Conservation (phyloP, 1,140 invertebrate species). For the Drosophila ercepeae region DNA sequence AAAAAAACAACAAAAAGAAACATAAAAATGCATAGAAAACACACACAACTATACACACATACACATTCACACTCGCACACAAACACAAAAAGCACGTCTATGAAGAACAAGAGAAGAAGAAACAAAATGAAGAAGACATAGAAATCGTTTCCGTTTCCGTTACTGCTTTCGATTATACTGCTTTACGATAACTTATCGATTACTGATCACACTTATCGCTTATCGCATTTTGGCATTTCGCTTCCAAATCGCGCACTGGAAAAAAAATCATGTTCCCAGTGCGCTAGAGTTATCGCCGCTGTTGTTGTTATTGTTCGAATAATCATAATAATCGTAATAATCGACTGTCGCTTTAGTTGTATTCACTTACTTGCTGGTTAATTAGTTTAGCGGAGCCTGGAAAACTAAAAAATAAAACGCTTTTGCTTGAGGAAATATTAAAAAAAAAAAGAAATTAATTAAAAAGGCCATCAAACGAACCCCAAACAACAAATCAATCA, state of each 20-base stretch:
- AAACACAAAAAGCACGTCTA: conserved; percentile 29
- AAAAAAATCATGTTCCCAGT: neutral
- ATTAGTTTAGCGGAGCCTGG: conserved; percentile 8
- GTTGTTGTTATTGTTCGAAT: conserved; percentile 38
- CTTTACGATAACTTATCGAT: conserved; percentile 17
- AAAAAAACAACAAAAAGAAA: neutral
- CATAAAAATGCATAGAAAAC: conserved; percentile 25
- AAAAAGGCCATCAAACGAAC: conserved; percentile 1
- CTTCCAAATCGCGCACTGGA: neutral
- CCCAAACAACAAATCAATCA: neutral
- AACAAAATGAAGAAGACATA: conserved; percentile 4
- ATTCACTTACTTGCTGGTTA: conserved; percentile 21
- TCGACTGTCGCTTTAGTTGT: conserved; percentile 27
- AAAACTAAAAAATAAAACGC: neutral
- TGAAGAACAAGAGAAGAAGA: conserved; percentile 10
- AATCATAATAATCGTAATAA: too few species aligned
- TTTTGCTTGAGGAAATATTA: neutral
- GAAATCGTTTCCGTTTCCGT: conserved; percentile 21
- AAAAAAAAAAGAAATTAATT: neutral
- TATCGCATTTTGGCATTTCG: conserved; percentile 3
- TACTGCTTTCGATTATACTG: conserved; percentile 3
- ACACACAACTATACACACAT: conserved; percentile 22
- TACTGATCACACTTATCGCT: conserved; percentile 5
- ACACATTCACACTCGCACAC: conserved; percentile 25
- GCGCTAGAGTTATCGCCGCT: conserved; percentile 30